Base-by-base conservation (phyloP, 1,140 invertebrate genomes). In the Temnothorax longispinosus region DNA sequence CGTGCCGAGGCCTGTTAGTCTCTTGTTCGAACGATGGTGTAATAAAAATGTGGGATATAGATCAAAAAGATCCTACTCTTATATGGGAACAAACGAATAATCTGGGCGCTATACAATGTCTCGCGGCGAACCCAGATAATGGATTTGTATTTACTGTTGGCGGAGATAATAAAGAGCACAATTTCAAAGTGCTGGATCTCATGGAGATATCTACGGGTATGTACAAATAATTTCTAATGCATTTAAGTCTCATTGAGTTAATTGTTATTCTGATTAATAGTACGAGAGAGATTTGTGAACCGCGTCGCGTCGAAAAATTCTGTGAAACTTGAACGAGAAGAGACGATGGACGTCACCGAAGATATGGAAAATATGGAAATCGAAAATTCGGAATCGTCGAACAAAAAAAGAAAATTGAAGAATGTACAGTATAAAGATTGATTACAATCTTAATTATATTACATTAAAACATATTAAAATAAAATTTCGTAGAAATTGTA, bases 141-240 rank as follows among this genome's bases (percentile, higher is more conserved):
- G 97, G 98, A 11, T 97, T 97, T 94, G 96, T 97, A 13, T 96
- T 98, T 91, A 97, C 97, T 60, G 95, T 97, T 85, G 98, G 98
- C 60, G 98, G 98, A 1, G 98, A 98, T 92, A 97, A 98, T 90
- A 97, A 98, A 90, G 96, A 97, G 35, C 96, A 97, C 87, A 97
- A 97, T 95, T 97, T 98, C 81, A 97, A 97, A 90, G 96, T 99
- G 4, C 97, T 97, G 92, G 97, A 99, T 95, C 95, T 98, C 47
- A 96, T 96, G 38, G 96, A 96, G 90, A 97, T 96, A 93, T 95
- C 97, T 81, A 95, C 96, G 91, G 97, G 98, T 97, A 94, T 91
- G 91, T 87, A 81, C 38, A 47, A 35, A 47, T 72, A 84, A 62
- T 75, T 80, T 74, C 41, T 67, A 71, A 54, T 60, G 50, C n/a